Evolutionary conservation across 2,113 vertebrate species (phyloP).

Genomic region (Anhinga anhinga): DNA sequence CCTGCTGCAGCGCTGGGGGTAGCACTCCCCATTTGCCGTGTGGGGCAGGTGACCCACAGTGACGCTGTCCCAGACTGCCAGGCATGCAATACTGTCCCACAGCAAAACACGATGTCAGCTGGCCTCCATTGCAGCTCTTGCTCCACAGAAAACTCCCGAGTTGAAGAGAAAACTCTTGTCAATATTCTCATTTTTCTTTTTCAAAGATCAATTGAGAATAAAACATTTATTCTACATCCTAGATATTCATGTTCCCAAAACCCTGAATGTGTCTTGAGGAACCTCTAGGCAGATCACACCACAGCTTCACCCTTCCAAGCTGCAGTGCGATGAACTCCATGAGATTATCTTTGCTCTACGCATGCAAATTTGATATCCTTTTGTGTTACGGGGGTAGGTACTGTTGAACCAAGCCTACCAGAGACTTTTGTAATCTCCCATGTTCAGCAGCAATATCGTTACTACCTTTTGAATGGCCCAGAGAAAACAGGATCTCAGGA

Average conservation of each 20-base stretch:
- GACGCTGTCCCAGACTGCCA: neutral
- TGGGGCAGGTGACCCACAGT: accelerated
- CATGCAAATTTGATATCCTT: neutral
- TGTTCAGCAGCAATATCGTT: neutral
- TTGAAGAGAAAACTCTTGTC: neutral
- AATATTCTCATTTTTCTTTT: neutral
- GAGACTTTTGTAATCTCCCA: neutral
- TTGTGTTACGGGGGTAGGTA: neutral
- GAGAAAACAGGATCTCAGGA: neutral
- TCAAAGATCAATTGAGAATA: neutral
- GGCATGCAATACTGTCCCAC: accelerated
- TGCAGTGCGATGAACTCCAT: neutral
- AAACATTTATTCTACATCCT: neutral
- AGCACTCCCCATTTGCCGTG: accelerated
- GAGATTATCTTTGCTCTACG: neutral
- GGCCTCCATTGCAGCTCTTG: neutral
- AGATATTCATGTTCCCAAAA: too few species aligned
- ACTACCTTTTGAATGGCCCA: neutral
- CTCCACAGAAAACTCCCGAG: neutral
- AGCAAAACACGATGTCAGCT: accelerated
- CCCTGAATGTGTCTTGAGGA: neutral
- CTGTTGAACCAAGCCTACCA: neutral
- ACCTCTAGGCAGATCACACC: neutral
- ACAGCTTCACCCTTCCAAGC: neutral
- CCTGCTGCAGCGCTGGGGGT: accelerated